phyloP scores from a whole-genome alignment of 2,113 vertebrate species.

The Rhinoptilus africanus region DNA sequence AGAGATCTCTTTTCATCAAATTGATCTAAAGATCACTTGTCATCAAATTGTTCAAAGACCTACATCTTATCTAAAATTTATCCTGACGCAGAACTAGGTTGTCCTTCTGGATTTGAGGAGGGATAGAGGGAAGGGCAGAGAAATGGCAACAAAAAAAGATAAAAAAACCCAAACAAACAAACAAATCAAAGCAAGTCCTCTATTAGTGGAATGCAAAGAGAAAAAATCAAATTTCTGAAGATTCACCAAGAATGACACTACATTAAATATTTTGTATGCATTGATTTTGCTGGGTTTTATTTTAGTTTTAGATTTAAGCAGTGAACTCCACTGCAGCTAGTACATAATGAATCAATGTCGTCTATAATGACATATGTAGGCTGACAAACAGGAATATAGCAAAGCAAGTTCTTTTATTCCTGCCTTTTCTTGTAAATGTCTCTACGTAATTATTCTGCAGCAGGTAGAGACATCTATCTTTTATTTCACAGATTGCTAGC shows the following conservation, averaged over 20 bases:
- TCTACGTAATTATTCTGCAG: neutral
- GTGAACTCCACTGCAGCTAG: neutral
- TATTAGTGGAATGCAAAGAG: neutral
- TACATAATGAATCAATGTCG: conserved; percentile 45
- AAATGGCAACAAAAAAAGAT: neutral
- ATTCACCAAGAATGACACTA: neutral
- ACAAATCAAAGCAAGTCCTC: neutral
- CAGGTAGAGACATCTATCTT: neutral
- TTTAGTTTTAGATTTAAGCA: conserved; percentile 4
- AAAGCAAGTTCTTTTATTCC: neutral
- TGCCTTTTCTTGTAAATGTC: neutral
- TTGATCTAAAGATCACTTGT: neutral
- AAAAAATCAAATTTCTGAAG: neutral
- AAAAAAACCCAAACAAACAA: neutral
- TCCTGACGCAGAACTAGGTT: neutral
- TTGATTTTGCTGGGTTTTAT: neutral
- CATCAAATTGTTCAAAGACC: neutral
- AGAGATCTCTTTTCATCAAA: neutral
- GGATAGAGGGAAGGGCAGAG: neutral
- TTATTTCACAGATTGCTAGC: neutral
- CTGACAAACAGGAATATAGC: conserved; percentile 16
- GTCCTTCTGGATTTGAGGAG: neutral
- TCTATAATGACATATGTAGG: neutral
- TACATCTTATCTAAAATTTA: neutral
- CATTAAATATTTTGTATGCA: neutral